phyloP scores from a whole-genome alignment of 2,113 vertebrate species.

The Donacobius atricapilla region DNA sequence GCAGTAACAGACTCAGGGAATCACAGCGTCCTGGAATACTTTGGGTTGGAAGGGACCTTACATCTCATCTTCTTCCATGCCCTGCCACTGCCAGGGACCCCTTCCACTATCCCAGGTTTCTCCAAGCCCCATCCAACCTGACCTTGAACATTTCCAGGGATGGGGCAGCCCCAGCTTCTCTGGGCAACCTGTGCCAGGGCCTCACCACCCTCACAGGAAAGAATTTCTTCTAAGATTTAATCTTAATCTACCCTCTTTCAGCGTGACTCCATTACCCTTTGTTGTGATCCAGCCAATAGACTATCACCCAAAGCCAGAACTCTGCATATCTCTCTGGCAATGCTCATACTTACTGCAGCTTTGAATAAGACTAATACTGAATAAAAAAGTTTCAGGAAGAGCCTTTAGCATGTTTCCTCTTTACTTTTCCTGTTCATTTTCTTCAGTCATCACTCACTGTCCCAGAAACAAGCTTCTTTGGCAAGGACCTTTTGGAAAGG shows the following conservation, averaged over 20 bases:
- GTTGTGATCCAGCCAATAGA: neutral
- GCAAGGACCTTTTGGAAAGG: neutral
- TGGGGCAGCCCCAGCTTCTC: neutral
- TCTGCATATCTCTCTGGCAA: neutral
- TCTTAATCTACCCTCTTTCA: neutral
- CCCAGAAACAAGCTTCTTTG: neutral
- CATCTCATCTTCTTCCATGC: neutral
- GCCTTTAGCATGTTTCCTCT: neutral
- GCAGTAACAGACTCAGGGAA: neutral
- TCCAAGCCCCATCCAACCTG: neutral
- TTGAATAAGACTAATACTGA: neutral
- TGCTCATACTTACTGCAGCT: neutral
- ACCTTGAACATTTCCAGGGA: neutral
- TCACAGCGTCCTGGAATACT: neutral
- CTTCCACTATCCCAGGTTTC: fast-evolving
- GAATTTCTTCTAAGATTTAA: neutral
- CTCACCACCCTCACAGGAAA: neutral
- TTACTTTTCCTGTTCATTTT: neutral
- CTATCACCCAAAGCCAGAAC: neutral
- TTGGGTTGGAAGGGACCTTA: neutral
- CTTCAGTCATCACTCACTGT: neutral
- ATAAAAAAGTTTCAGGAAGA: neutral
- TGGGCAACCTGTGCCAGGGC: neutral
- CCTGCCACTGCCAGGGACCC: neutral
- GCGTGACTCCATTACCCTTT: neutral